Evolutionary conservation across 2,113 vertebrate genomes (phyloP).

Genomic region (Corythoichthys haematopterus): DNA sequence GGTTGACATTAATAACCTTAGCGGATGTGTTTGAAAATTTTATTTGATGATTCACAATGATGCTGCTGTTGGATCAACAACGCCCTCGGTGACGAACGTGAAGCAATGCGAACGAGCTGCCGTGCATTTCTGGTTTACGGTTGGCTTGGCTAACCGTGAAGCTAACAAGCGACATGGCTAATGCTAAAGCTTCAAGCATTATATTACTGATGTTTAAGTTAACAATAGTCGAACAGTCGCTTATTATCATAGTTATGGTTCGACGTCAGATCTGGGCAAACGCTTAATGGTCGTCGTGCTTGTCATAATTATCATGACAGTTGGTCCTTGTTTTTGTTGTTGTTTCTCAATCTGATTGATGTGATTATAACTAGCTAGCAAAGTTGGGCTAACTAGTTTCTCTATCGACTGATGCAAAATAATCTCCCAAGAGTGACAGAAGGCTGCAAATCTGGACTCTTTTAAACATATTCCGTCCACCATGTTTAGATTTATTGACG

Average conservation of each 20-base stretch:
- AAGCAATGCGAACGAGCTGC: conserved; percentile 18
- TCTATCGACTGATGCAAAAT: background rate
- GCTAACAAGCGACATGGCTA: conserved; percentile 58
- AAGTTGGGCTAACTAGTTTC: conserved; percentile 36
- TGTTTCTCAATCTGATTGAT: conserved; percentile 11
- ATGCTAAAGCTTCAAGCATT: conserved; percentile 51
- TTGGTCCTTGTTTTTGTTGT: background rate
- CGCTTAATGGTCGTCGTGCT: background rate
- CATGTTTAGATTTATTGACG: conserved; percentile 22
- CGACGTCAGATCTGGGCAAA: no score
- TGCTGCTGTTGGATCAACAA: conserved; percentile 29
- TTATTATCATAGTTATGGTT: background rate
- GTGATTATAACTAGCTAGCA: conserved; percentile 23
- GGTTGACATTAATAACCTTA: conserved; percentile 12
- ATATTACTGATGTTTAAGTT: conserved; percentile 7
- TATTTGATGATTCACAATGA: background rate
- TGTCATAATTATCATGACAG: conserved; percentile 5
- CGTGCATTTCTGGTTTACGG: conserved; percentile 47
- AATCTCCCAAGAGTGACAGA: background rate
- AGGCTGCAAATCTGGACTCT: conserved; percentile 7
- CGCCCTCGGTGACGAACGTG: conserved; percentile 35
- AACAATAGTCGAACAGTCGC: no score
- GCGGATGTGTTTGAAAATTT: background rate
- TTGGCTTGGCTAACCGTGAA: conserved; percentile 28
- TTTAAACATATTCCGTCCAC: conserved; percentile 4